Evolutionary conservation across 53 echinoderm and acorn worm genomes (phyloP), one percentile per base, ranked within the genome.

Genomic region (Pentamera pediparva): DNA sequence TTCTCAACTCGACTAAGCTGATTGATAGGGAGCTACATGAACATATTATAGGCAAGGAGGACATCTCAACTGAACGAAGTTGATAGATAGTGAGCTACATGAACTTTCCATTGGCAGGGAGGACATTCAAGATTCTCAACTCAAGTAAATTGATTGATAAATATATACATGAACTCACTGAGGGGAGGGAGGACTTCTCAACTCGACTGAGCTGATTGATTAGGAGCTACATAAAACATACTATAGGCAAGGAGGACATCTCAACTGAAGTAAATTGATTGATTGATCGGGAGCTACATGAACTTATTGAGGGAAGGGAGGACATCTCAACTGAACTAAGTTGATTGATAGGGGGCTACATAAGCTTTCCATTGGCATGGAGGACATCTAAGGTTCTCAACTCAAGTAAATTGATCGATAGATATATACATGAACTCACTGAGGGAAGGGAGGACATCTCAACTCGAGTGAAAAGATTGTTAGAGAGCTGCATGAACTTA

Each of bases 161-260:
- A 65, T 91, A 92, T 54, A 67, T 98, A 5, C 85, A 83, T 37
- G 92, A 84, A 34, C 78, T 89, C 69, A 27, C 35, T 56, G 28
- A 87, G 39, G 69, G 55, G 50, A 95, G 91, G 61, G 90, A 90
- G 24, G 91, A 91, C 63, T n/a, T n/a, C n/a, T n/a, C n/a, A n/a
- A n/a, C n/a, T n/a, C n/a, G n/a, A n/a, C n/a, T n/a, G n/a, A n/a
- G n/a, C n/a, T n/a, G n/a, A n/a, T n/a, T n/a, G n/a, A n/a, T n/a
- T n/a, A 74, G 61, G 98, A 92, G 55, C 74, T 98, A 5, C 85
- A 83, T 37, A 89, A 84, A n/a, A 34, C 78, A 86, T 75, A 27
- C 35, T 56, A 21, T 91, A 39, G 69, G 55, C 57, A 95, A 88
- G 61, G 90, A 90, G 24, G 91, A 91, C 63, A 48, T 77, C 10